Evolutionary conservation across 64 coral and sea anemone genomes (phyloP), one percentile per base, ranked within the genome.

Genomic region (Stichodactyla mertensii): DNA sequence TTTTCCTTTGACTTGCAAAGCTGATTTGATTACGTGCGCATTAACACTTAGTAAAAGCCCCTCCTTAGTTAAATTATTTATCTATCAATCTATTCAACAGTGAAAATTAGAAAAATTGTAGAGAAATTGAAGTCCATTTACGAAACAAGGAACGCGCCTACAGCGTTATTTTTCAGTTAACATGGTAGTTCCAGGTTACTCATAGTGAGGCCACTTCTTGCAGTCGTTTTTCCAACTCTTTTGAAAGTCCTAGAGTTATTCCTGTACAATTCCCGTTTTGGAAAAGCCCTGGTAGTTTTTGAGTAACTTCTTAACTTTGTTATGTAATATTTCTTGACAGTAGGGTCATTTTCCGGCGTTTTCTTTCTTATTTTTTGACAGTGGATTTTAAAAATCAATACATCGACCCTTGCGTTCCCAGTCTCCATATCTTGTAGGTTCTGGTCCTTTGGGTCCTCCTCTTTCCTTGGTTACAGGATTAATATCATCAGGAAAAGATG

Each of bases 401-500:
- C 96, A 98, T 59, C 96, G 86, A 77, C 96, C 96, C 57, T 98
- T 98, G 77, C 96, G 94, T 67, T 98, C 96, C 96, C 96, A 98
- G 51, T 98, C 93, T 78, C 96, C 96, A 80, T 98, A 98, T 92
- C 96, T 87, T 10, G 96, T 98, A 59, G 96, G 96, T 86, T 98
- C 96, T 71, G 96, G 96, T 78, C 96, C 96, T 90, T 60, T 98
- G 23, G 96, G 96, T 69, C 96, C 96, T 64, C 87, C 90, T 88
- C 52, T 92, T 77, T 98, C 96, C 16, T 92, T 89, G 26, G 96
- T 98, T n/a, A 36, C 88, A 24, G 96, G 96, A 69, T 98, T 98
- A 16, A 98, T 57, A 57, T 92, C 90, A 77, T 92, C 86, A 45
- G 96, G 96, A 91, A 92, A 98, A 6, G 90, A 83, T 20, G 93